Evolutionary conservation across 1,140 invertebrate genomes (phyloP).

Genomic region (Coenobita brevimanus): DNA sequence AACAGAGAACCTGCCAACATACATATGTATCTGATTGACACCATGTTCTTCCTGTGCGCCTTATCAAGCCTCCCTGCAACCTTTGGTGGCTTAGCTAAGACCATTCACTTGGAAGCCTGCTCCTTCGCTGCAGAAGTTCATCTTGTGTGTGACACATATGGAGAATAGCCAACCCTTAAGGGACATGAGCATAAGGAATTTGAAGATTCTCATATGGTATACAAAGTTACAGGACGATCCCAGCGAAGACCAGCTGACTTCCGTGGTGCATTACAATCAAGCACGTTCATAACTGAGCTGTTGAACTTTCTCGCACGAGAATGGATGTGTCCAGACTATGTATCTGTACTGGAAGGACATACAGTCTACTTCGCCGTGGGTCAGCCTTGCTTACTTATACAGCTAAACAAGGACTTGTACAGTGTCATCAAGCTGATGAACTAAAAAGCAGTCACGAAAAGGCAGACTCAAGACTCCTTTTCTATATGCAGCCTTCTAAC

Average conservation of each 20-base stretch:
- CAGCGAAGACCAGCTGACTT: not conserved
- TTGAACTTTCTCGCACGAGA: conserved; percentile 17
- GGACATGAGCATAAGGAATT: conserved; percentile 1
- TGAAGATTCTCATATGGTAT: not conserved
- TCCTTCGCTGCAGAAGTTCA: not conserved
- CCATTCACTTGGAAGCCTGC: not conserved
- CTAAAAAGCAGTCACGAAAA: too few relatives aligned
- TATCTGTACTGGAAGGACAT: not conserved
- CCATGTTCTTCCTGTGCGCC: not conserved
- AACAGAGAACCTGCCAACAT: conserved; percentile 18
- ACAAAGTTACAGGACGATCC: not conserved
- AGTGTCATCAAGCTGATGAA: too few relatives aligned
- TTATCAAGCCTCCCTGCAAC: conserved; percentile 2
- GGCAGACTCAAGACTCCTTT: too few relatives aligned
- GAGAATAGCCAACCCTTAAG: not conserved
- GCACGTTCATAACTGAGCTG: not conserved
- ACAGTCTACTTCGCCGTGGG: not conserved
- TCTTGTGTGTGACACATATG: conserved; percentile 11
- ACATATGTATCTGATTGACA: not conserved
- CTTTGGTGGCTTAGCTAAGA: conserved; percentile 21
- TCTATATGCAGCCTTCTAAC: too few relatives aligned
- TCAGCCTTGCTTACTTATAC: conserved; percentile 10
- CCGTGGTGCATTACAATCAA: conserved; percentile 21
- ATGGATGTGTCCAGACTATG: conserved; percentile 15
- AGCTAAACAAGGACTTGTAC: not conserved